Evolutionary conservation across 1,140 invertebrate genomes (phyloP).

Genomic region (Neomicropteryx cornuta): DNA sequence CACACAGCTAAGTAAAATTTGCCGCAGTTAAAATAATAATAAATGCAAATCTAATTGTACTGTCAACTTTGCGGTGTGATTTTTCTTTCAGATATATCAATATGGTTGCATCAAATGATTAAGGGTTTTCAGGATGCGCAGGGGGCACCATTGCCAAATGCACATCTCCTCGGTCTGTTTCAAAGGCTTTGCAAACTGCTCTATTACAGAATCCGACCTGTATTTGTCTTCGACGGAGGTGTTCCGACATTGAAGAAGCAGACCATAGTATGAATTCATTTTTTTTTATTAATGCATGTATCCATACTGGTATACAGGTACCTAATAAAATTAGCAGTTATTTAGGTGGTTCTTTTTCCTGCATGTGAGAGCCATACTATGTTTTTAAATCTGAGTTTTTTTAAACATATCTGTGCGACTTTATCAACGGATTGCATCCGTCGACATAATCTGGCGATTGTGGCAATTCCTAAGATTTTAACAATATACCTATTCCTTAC

Average conservation of each 20-base stretch:
- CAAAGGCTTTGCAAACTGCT: constrained; percentile 92
- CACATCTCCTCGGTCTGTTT: constrained; percentile 88
- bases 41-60: too few species aligned
- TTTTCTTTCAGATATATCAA: constrained; percentile 76
- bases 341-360: too few species aligned
- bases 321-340: constrained; percentile 1
- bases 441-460: too few species aligned
- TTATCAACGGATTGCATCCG: too few species aligned
- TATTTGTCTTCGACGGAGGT: constrained; percentile 99
- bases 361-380: too few species aligned
- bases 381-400: too few species aligned
- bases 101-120: constrained; percentile 95
- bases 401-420: too few species aligned
- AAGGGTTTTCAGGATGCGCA: constrained; percentile 87
- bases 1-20: too few species aligned
- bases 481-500: too few species aligned
- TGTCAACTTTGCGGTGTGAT: too few species aligned
- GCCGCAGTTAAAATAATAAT: too few species aligned
- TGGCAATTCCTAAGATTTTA: too few species aligned
- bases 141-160: constrained; percentile 73
- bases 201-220: constrained; percentile 90
- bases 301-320: constrained; percentile 3
- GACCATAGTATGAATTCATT: constrained; percentile 67
- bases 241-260: constrained; percentile 84
- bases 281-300: neutral